Base-by-base conservation (phyloP, 2,888 invertebrate species). In the Rotaria sp. region DNA sequence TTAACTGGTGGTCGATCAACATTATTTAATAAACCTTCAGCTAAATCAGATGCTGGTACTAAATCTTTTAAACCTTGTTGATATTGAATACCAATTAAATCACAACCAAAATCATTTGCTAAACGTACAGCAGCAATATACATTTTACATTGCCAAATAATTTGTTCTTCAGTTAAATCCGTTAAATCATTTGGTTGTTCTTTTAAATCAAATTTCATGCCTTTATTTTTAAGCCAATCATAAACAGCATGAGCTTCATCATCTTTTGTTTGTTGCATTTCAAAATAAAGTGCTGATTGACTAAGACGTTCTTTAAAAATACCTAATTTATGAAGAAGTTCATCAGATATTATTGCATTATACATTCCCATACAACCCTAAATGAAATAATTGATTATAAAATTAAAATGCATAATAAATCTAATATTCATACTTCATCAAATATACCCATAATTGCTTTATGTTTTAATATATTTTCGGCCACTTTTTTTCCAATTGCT, bases 301-400 rank as follows among this genome's bases (percentile, higher is more conserved):
- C 80, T 80, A n/a, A 80, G 80, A n/a, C 80, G 80, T 80, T 80
- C 80, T 45, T 80, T 80, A 18, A 80, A 80, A n/a, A 80, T 80
- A n/a, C 80, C 80, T 2, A 80, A 7, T 45, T 45, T 41, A 80
- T 80, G 80, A 24, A 80, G 45, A 45, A 80, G 45, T 21, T 80
- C 80, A 80, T 80, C 80, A 8, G 80, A 45, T 45, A 80, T 45
- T 11, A 80, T 80, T 0, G 80, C 80, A 80, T 80, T 80, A 45
- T 80, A 45, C 80, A 80, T 80, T 80, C 80, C 80, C 80, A 80
- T 80, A n/a, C 80, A 80, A n/a, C 80, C 80, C 80, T 80, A 35
- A 11, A 7, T 4, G 5, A 7, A 80, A 13, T 26, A 80, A 15
- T 26, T 2, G 15, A n/a, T n/a, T n/a, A 1, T 24, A 80, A 35